Base-by-base conservation (phyloP, 2,797 vertebrate genomes). In the Lagorchestes hirsutus region DNA sequence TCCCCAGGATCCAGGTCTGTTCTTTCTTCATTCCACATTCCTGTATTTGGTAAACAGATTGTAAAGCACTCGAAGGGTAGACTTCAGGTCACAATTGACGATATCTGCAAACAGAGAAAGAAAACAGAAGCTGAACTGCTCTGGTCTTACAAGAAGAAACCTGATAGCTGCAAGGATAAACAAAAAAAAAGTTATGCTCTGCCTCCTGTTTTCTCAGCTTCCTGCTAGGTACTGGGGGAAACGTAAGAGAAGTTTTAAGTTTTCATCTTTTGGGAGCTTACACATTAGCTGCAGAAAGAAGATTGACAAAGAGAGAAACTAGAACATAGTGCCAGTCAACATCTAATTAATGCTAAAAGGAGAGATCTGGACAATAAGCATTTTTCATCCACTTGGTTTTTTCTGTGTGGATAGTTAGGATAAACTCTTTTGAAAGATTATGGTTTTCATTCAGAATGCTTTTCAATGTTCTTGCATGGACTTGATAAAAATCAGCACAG, bases 51-150 rank as follows among this genome's bases (percentile, higher is more conserved):
- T 99, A 98, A 99, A 99, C 97, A 99, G 99, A 98, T 99, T 99
- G 99, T 99, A 99, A 56, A 99, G 99, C 93, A 99, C 99, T 90
- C 99, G 99, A 96, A 99, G 99, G 0, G 99, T 99, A 4, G 99
- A 99, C 97, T 99, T 99, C 94, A 99, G 99, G 98, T 99, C 99
- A 97, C 99, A 99, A 98, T 99, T 99, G 97, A 99, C 99, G 1
- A 99, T 99, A 98, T 99, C 99, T 99, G 98, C 10, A n/a, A 93
- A 95, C 96, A 97, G 96, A 97, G 31, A 92, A 96, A 96, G 92
- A 91, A 52, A 95, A 97, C 74, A 96, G 52, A 90, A 93, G 54
- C 13, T 95, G 52, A 93, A 54, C 12, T 95, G n/a, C 82, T 54
- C 92, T 92, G 27, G 93, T 50, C 40, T 87, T 50, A 87, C 10